Conservation (phyloP, 2,797 vertebrate species). For the Lacerta agilis region DNA sequence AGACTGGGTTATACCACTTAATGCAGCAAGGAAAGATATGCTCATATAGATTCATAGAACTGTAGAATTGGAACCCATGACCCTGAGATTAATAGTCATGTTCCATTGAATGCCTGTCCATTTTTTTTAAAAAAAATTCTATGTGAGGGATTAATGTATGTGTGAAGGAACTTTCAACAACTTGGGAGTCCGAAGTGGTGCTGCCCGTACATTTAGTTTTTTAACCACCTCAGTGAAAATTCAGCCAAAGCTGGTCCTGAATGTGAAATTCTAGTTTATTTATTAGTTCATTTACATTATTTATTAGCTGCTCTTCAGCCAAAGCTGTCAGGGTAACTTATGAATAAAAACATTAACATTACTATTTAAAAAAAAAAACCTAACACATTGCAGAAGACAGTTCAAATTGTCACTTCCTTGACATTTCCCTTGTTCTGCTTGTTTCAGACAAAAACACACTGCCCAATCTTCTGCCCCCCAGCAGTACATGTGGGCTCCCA, state of each 20-base stretch:
- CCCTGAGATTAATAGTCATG: too few relatives aligned
- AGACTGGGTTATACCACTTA: not conserved
- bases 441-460: too few relatives aligned
- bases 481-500: too few relatives aligned
- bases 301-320: not conserved
- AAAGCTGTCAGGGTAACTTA: not conserved
- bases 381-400: not conserved
- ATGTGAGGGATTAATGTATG: not conserved
- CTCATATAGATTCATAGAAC: not conserved
- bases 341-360: not conserved
- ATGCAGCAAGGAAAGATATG: not conserved
- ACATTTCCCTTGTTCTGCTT: too few relatives aligned
- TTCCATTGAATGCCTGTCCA: too few relatives aligned
- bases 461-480: too few relatives aligned
- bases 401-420: not conserved
- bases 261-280: not conserved
- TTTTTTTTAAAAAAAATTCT: not conserved
- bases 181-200: not conserved
- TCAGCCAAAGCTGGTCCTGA: not conserved
- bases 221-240: not conserved
- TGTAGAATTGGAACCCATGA: too few relatives aligned
- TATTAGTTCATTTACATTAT: not conserved
- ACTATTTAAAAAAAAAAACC: not conserved
- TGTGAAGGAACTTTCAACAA: not conserved
- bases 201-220: not conserved